Conservation (phyloP, 2,888 invertebrate genomes). For the Stegana nigrithorax region DNA sequence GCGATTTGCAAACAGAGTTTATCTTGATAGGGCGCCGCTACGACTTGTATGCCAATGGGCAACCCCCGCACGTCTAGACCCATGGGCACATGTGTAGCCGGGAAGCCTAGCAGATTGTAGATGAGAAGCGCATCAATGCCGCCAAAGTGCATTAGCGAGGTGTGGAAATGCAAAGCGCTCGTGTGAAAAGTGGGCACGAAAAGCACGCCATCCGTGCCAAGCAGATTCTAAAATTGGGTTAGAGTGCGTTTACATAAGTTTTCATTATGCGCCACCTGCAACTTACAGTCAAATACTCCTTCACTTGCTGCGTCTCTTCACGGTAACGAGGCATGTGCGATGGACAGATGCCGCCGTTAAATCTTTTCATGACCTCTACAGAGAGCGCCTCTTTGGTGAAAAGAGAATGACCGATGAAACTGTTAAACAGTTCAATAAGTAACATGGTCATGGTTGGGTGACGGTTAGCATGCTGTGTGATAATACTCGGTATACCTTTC, state of each 20-base stretch:
- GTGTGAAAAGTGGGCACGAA: constrained; percentile 78
- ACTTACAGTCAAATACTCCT: constrained; percentile 48
- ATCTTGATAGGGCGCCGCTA: constrained; percentile 83
- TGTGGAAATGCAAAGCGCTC: constrained; percentile 76
- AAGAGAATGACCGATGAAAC: constrained; percentile 53
- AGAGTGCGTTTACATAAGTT: neutral
- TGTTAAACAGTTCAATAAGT: constrained; percentile 47
- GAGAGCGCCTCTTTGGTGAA: constrained; percentile 60
- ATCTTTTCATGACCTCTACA: constrained; percentile 49
- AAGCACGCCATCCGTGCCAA: constrained; percentile 79
- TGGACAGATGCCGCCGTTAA: constrained; percentile 44
- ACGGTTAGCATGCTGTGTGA: constrained; percentile 45
- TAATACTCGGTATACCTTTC: constrained; percentile 54
- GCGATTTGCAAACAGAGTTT: constrained; percentile 85
- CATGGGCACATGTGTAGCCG: constrained; percentile 80
- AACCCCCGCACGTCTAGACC: constrained; percentile 73
- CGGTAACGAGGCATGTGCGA: constrained; percentile 41
- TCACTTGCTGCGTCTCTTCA: constrained; percentile 42
- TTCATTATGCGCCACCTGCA: neutral
- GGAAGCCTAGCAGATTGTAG: constrained; percentile 75
- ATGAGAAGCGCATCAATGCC: constrained; percentile 52
- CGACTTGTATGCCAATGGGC: constrained; percentile 83
- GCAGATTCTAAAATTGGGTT: constrained; percentile 46
- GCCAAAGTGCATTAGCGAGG: constrained; percentile 71
- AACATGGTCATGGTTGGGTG: constrained; percentile 39